Conservation (phyloP, 2,797 vertebrate genomes). For the Myoxocephalus aenaeus region DNA sequence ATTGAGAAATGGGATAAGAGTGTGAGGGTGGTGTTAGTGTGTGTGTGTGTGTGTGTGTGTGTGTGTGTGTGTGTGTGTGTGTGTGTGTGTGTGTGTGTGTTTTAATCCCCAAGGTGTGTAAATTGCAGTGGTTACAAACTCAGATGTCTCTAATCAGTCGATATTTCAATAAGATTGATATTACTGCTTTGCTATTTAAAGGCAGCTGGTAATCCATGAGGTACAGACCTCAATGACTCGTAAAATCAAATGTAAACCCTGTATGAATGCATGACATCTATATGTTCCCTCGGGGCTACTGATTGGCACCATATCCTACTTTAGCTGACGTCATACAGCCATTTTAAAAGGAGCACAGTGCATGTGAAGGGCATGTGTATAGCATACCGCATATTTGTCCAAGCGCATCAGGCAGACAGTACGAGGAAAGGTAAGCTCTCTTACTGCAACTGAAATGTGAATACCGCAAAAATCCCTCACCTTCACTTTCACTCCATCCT, state of each 20-base stretch:
- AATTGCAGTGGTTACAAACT: constrained; percentile 37
- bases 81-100: background rate
- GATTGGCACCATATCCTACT: constrained; percentile 29
- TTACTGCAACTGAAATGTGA: background rate
- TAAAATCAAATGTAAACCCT: constrained; percentile 20
- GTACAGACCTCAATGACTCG: constrained; percentile 36
- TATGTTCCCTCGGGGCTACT: constrained; percentile 33
- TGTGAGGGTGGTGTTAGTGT: constrained; percentile 15
- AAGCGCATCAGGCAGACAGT: constrained; percentile 13
- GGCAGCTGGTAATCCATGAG: constrained; percentile 43
- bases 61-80: constrained; percentile 5
- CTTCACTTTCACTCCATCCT: constrained; percentile 34
- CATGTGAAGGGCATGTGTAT: background rate
- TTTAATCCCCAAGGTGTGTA: constrained; percentile 6
- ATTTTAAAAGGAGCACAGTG: constrained; percentile 17
- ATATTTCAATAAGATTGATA: constrained; percentile 53
- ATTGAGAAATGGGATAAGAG: constrained; percentile 47
- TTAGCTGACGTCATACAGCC: constrained; percentile 27
- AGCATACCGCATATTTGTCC: constrained; percentile 24
- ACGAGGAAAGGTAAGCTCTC: constrained; percentile 16
- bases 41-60: constrained; percentile 3
- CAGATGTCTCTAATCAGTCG: constrained; percentile 45
- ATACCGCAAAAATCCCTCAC: constrained; percentile 25
- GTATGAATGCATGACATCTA: constrained; percentile 34
- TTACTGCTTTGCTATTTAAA: constrained; percentile 40